These are phyloP conservation scores for Drosophila ambigua DNA, from an alignment of 1,140 invertebrate genomes.

Conservation along the genomic window DNA sequence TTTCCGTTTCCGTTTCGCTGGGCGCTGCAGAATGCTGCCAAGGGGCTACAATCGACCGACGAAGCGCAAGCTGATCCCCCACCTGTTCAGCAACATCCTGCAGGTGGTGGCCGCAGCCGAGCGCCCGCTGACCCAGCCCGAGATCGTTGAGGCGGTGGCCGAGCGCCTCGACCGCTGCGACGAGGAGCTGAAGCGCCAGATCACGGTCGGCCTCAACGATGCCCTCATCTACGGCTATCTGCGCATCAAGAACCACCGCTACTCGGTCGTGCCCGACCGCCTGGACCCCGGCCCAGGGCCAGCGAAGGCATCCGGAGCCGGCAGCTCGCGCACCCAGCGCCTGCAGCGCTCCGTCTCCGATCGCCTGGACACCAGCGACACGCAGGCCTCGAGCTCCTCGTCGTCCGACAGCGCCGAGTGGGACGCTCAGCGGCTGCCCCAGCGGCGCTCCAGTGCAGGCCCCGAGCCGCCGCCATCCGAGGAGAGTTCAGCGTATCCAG, in stretches of 20 bases:
- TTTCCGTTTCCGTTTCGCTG: no score
- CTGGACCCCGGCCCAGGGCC: conserved; percentile 15
- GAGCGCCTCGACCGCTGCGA: conserved; percentile 55
- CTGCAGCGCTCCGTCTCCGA: no score
- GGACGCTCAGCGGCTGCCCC: no score
- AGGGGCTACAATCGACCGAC: conserved; percentile 59
- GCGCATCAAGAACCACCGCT: conserved; percentile 50
- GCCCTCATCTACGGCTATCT: conserved; percentile 65
- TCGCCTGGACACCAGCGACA: no score
- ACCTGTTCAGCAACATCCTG: conserved; percentile 60
- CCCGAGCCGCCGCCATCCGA: no score
- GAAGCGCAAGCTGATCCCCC: conserved; percentile 57
- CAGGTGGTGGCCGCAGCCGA: conserved; percentile 61
- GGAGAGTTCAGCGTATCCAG: no score
- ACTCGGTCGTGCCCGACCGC: conserved; percentile 39
- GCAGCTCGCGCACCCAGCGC: no score
- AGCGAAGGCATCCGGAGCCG: no score
- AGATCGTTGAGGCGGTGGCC: conserved; percentile 60
- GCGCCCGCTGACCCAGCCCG: conserved; percentile 59
- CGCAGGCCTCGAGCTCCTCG: no score
- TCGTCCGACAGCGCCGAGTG: no score
- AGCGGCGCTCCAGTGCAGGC: no score
- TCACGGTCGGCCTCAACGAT: conserved; percentile 60
- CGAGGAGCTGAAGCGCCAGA: conserved; percentile 67
- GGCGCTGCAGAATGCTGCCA: conserved; percentile 34